Conservation (phyloP, 2,888 invertebrate genomes). For the Melolontha melolontha region DNA sequence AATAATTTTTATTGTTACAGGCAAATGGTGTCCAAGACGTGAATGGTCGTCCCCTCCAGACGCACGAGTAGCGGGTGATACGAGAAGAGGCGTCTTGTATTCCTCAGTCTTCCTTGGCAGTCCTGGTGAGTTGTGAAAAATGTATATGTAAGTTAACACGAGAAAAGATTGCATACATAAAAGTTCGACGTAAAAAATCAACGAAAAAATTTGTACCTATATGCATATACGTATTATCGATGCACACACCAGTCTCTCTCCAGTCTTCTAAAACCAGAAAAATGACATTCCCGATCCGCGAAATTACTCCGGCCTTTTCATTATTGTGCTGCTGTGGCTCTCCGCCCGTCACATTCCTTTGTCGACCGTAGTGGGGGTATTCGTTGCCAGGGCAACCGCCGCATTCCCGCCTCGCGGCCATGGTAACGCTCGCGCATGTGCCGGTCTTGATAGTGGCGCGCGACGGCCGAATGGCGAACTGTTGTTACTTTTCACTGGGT, state of each 20-base stretch:
- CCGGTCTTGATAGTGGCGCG: constrained; percentile 53
- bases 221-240: constrained; percentile 32
- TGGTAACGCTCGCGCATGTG: constrained; percentile 57
- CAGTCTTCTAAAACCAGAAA: constrained; percentile 46
- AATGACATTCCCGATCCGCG: constrained; percentile 57
- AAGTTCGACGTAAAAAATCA: background rate
- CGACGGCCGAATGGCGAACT: constrained; percentile 57
- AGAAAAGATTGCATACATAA: constrained; percentile 14
- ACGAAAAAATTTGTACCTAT: constrained; percentile 9
- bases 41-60: constrained; percentile 91
- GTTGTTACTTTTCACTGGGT: constrained; percentile 33
- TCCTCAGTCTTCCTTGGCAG: constrained; percentile 94
- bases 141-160: constrained; percentile 47
- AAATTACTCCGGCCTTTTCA: constrained; percentile 56
- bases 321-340: constrained; percentile 47
- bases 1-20: constrained; percentile 68
- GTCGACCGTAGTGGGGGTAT: constrained; percentile 43
- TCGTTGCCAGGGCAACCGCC: constrained; percentile 65
- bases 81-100: constrained; percentile 87
- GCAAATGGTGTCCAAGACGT: constrained; percentile 92
- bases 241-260: constrained; percentile 22
- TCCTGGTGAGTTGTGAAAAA: constrained; percentile 77
- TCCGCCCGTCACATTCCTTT: constrained; percentile 50
- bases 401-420: constrained; percentile 68
- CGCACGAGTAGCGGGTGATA: constrained; percentile 78